phyloP scores from a whole-genome alignment of 2,888 invertebrate genomes.

The Apamea anceps region DNA sequence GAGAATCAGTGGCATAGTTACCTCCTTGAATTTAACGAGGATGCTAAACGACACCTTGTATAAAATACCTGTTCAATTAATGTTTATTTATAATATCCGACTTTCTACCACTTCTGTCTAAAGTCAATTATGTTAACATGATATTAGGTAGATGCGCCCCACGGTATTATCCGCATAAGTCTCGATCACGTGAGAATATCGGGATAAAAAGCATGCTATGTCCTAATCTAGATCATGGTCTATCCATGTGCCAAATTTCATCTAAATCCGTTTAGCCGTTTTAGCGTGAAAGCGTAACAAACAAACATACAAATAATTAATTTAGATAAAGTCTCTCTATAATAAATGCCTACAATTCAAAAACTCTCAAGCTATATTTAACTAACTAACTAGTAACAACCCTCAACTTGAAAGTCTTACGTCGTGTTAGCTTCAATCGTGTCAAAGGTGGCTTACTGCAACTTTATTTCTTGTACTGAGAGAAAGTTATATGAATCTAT shows the following conservation, averaged over 20 bases:
- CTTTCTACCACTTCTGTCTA: neutral
- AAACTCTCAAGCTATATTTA: neutral
- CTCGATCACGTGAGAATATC: too few relatives aligned
- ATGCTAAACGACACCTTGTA: too few relatives aligned
- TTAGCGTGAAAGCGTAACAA: too few relatives aligned
- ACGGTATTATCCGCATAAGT: too few relatives aligned
- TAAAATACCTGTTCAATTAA: neutral
- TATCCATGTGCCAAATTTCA: too few relatives aligned
- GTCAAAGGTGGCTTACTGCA: slow-evolving; percentile 1
- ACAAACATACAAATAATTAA: too few relatives aligned
- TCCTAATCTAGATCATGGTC: neutral
- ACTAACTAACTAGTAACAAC: neutral
- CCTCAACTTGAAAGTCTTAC: neutral
- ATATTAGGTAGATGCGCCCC: neutral
- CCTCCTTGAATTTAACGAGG: too few relatives aligned
- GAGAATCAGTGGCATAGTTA: too few relatives aligned
- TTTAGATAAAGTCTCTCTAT: neutral
- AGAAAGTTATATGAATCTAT: slow-evolving; percentile 34
- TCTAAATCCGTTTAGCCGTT: neutral
- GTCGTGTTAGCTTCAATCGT: neutral
- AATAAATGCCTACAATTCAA: neutral
- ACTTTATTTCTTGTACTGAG: slow-evolving; percentile 6
- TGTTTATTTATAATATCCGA: neutral
- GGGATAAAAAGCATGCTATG: too few relatives aligned
- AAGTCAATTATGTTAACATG: neutral